Conservation (phyloP, 2,113 vertebrate genomes). For the Siniperca knerii region DNA sequence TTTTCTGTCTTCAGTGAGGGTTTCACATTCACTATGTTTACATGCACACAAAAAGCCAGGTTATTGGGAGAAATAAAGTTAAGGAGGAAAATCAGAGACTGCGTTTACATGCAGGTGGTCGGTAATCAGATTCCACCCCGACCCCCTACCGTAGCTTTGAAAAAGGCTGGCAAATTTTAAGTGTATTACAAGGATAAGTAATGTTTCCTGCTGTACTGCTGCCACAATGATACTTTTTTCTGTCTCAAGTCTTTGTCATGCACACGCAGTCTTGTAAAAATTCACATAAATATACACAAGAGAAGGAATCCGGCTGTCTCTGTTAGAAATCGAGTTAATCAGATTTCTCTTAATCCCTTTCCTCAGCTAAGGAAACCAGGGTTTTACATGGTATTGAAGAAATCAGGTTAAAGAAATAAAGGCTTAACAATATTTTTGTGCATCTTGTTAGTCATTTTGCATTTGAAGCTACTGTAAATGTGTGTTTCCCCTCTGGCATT, state of each 20-base stretch:
- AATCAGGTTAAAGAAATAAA: slow-evolving; percentile 5
- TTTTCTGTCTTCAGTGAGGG: neutral
- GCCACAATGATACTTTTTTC: neutral
- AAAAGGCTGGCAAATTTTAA: slow-evolving; percentile 23
- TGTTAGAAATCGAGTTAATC: neutral
- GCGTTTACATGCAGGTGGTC: slow-evolving; percentile 28
- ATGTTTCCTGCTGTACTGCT: slow-evolving; percentile 38
- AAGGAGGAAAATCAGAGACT: slow-evolving; percentile 18
- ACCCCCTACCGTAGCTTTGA: slow-evolving; percentile 7
- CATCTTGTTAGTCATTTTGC: slow-evolving; percentile 14
- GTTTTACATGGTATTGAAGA: neutral
- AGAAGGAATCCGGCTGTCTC: neutral
- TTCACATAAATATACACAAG: neutral
- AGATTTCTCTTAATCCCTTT: slow-evolving; percentile 1
- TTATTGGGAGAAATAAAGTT: slow-evolving; percentile 24
- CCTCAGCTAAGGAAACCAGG: neutral
- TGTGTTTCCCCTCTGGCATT: slow-evolving; percentile 38
- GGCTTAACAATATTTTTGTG: neutral
- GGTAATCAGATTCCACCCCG: slow-evolving; percentile 46
- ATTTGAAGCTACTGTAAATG: slow-evolving; percentile 15
- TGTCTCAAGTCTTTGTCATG: neutral
- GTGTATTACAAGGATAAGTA: slow-evolving; percentile 46
- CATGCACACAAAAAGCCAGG: neutral
- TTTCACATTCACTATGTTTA: neutral
- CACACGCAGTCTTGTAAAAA: neutral